Conservation (phyloP, 2,888 invertebrate genomes). For the Exocentrus adspersus region DNA sequence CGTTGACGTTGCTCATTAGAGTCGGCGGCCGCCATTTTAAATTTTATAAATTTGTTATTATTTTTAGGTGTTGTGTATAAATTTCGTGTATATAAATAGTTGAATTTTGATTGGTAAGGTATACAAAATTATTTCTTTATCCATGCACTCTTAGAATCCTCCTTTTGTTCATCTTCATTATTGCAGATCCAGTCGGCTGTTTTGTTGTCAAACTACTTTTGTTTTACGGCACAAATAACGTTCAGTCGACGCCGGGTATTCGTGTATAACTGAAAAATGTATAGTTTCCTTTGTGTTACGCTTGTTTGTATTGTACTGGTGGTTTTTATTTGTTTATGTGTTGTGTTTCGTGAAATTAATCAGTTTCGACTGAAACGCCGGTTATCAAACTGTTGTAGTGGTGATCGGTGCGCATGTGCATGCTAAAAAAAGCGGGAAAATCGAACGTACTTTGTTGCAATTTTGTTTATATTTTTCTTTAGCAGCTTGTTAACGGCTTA, state of each 20-base stretch:
- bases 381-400: conserved; percentile 35
- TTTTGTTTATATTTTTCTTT: no score
- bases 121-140: conserved; percentile 22
- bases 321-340: no score
- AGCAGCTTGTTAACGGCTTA: no score
- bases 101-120: conserved; percentile 40
- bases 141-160: not conserved
- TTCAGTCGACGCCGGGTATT: not conserved
- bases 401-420: conserved; percentile 31
- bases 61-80: conserved; percentile 52
- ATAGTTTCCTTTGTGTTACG: no score
- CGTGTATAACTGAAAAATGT: not conserved
- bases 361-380: conserved; percentile 34
- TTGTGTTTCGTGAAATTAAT: not conserved
- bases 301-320: no score
- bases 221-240: not conserved
- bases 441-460: conserved; percentile 25
- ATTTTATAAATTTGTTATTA: conserved; percentile 55
- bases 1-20: conserved; percentile 66
- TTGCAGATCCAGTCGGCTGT: conserved; percentile 15
- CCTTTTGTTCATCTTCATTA: not conserved
- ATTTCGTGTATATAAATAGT: conserved; percentile 47
- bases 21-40: conserved; percentile 60
- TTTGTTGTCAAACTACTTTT: conserved; percentile 31
- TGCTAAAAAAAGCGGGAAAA: conserved; percentile 35